A percentile compares a stretch with the other conserved stretches of the same genome.
These are phyloP conservation scores for Mus minutoides DNA, from an alignment of 2,797 vertebrate species.

Conservation along the genomic window DNA sequence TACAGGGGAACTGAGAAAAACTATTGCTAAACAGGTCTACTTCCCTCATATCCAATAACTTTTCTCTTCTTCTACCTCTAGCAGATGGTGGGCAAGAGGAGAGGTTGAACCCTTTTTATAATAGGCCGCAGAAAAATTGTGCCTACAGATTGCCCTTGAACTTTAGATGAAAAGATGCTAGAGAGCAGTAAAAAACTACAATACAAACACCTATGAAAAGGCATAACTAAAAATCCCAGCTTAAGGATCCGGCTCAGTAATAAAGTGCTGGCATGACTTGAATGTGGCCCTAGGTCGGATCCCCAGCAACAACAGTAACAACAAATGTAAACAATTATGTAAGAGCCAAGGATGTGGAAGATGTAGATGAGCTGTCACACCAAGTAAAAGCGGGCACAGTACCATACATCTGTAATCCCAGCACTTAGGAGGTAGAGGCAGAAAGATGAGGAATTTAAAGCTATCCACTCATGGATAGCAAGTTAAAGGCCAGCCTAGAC, in stretches of 20 bases:
- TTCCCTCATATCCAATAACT: neutral
- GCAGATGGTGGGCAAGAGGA: neutral
- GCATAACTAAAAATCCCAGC: neutral
- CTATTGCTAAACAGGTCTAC: neutral
- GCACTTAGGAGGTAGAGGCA: neutral
- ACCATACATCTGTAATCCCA: neutral
- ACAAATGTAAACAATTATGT: neutral
- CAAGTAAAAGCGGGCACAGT: neutral
- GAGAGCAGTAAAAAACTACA: neutral
- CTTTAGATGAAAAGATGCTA: neutral
- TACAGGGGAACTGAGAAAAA: neutral
- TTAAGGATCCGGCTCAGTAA: neutral
- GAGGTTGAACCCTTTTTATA: neutral
- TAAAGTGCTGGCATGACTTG: neutral
- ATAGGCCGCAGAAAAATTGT: neutral
- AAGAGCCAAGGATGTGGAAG: neutral
- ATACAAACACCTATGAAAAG: neutral
- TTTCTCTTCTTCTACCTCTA: neutral
- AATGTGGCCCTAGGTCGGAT: neutral
- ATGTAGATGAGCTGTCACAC: neutral
- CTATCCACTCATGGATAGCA: neutral
- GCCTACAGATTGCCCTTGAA: neutral
- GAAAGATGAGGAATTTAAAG: neutral
- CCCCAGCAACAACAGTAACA: neutral
- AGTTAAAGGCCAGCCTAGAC: neutral